Percentiles rank a stretch among this genome's conserved stretches.
These are phyloP conservation scores for Hybos culiciformis DNA, from an alignment of 2,888 invertebrate genomes.

Conservation along the genomic window DNA sequence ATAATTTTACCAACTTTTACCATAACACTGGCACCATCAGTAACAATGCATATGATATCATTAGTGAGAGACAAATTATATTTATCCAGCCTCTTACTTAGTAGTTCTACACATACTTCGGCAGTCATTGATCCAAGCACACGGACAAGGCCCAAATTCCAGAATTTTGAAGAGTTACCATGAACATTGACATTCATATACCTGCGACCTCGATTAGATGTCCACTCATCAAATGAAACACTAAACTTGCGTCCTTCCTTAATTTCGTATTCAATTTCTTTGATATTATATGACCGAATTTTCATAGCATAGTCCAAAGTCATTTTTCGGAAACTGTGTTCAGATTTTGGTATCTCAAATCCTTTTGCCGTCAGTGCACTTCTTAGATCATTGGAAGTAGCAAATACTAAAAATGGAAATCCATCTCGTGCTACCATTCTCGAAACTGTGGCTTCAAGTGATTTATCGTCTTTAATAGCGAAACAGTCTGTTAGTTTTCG, in stretches of 20 bases:
- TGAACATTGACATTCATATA: conserved; percentile 7
- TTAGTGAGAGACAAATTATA: neutral
- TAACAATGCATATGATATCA: neutral
- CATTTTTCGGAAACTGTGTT: conserved; percentile 1
- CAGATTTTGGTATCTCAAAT: conserved; percentile 4
- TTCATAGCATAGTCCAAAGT: conserved; percentile 1
- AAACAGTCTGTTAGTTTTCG: neutral
- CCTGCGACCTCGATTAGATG: conserved; percentile 2
- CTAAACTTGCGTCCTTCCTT: conserved; percentile 1
- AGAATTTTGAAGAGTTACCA: neutral
- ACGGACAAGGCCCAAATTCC: conserved; percentile 3
- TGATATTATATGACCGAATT: neutral
- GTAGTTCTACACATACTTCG: conserved; percentile 1
- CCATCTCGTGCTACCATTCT: conserved; percentile 5
- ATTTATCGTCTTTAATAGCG: conserved; percentile 2
- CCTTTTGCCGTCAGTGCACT: conserved; percentile 2
- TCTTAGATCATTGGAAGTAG: conserved; percentile 4
- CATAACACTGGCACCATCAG: conserved; percentile 1
- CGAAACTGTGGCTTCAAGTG: conserved; percentile 1
- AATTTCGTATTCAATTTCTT: conserved; percentile 1
- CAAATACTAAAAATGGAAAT: conserved; percentile 4
- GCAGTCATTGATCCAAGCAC: conserved; percentile 2
- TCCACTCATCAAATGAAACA: conserved; percentile 7
- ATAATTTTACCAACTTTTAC: conserved; percentile 4
- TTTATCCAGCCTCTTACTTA: conserved; percentile 1